Base-by-base conservation (phyloP, 1,140 invertebrate genomes). In the Gerris buenoi region DNA sequence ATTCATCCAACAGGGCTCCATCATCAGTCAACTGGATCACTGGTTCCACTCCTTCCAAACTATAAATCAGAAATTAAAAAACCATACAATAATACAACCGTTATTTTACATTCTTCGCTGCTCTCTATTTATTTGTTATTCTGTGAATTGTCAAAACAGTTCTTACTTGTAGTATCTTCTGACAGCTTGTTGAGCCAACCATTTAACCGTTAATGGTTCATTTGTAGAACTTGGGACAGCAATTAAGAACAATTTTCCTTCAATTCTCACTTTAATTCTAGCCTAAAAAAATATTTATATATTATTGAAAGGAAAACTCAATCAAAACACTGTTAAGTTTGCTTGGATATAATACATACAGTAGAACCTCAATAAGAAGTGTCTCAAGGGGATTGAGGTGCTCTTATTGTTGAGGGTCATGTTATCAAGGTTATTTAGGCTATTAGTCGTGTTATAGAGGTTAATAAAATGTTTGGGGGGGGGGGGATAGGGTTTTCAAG, bases 171-270 rank as follows among this genome's bases (percentile, higher is more conserved):
- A 86, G 80, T 87, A 88, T 74, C 87, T 80, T 64, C 81, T 78
- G 28, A 84, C 81, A 0, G 85, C 82, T 79, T 88, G 85, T 58
- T 86, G 81, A 56, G 84, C 82, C 67, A 89, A 77, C 86, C 86
- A 88, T 67, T 79, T 68, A 23, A 73, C 68, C 27, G 69, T 71
- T 2, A 71, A 29, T 1, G 46, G 23, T 29, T 70, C 67, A 10
- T 18, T 18, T 10, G 33, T 10, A 1, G 56, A 26, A 13, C 14
- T 23, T 3, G 71, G 68, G 29, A 73, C 60, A n/a, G 72, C 71
- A 14, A 73, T 66, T 13, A 73, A 58, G 1, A 73, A 67, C 25
- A 71, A 64, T 68, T 72, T 72, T 46, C 67, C 68, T 65, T 73
- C 70, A 29, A 73, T 65, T 25, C 68, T 58, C 1, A 73, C 69